Percentiles rank a stretch among this genome's conserved stretches.
Evolutionary conservation across 2,113 vertebrate genomes (phyloP).

Genomic region (Cynoglossus semilaevis): DNA sequence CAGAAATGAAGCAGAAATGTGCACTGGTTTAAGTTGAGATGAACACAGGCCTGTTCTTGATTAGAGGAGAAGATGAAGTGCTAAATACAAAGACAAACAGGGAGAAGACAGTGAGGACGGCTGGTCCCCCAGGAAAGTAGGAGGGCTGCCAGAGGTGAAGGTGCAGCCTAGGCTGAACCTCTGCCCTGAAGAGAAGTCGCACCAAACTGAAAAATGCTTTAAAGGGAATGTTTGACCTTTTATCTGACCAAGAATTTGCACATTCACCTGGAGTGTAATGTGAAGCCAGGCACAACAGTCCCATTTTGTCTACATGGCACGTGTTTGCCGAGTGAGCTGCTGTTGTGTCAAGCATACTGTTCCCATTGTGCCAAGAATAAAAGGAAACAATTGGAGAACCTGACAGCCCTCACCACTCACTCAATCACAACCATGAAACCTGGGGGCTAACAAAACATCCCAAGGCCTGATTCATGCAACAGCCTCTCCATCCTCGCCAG

Average conservation of each 20-base stretch:
- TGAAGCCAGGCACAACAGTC: conserved; percentile 39
- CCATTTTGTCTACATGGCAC: conserved; percentile 43
- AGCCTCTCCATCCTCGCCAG: neutral
- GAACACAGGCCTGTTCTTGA: conserved; percentile 58
- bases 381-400: conserved; percentile 34
- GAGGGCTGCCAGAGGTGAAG: conserved; percentile 50
- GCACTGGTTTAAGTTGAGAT: conserved; percentile 63
- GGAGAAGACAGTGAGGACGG: conserved; percentile 34
- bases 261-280: conserved; percentile 14
- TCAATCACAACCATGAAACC: conserved; percentile 33
- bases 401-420: conserved; percentile 18
- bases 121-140: conserved; percentile 35
- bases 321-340: conserved; percentile 35
- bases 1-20: conserved; percentile 36
- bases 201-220: conserved; percentile 62
- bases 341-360: conserved; percentile 41
- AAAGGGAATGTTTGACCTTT: neutral
- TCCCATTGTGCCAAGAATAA: conserved; percentile 49
- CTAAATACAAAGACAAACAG: conserved; percentile 56
- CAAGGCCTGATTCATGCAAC: conserved; percentile 16
- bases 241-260: neutral
- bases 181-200: conserved; percentile 52
- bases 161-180: no score
- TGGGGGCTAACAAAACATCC: conserved; percentile 50
- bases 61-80: conserved; percentile 55